Base-by-base conservation (phyloP, 2,888 invertebrate species). In the Barypeithes pellucidus region DNA sequence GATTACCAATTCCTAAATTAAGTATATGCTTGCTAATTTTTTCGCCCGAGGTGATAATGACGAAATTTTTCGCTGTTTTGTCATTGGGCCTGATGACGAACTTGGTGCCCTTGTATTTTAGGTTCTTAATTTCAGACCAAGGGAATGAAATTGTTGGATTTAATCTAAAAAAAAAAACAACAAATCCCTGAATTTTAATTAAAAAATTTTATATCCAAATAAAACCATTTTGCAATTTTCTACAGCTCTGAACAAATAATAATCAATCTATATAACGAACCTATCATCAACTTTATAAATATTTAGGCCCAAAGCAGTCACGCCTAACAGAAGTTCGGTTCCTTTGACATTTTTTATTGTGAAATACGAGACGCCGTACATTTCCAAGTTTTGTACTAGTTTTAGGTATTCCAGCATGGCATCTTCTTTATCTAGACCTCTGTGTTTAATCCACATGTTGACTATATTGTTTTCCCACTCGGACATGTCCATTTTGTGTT, bases 401-500 rank as follows among this genome's bases (percentile, higher is more conserved):
- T 97, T 98, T 81, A 99, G 89, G 88, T 99, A 99, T 87, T 99
- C 99, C 94, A 99, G 94, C 98, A 98, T 98, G 79, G 98, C 97
- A 87, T 99, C 98, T 86, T 99, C 99, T 80, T 94, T 91, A 81
- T 94, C 88, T 94, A 94, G 92, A 52, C 93, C 94, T 85, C 92
- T 92, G 85, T 96, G 97, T 87, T 98, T 98, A 84, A 94, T 93
- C 95, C 97, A 99, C 98, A 99, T 98, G 82, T 94, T 96, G 80
- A 95, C 94, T 84, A 99, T 97, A 82, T 96, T 94, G 82, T 94
- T 94, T 87, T 98, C 97, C 98, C 99, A 99, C 86, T 98, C 97
- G 61, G 96, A 95, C 85, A 94, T 93, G 75, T 95, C 94, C 93
- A 98, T 93, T 88, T 97, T 97, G 89, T 98, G 98, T 87, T 99